Percentiles rank a stretch among this genome's conserved stretches.
These are phyloP conservation scores for Lepidotrigona ventralis DNA, from an alignment of 1,140 invertebrate species.

Conservation along the genomic window DNA sequence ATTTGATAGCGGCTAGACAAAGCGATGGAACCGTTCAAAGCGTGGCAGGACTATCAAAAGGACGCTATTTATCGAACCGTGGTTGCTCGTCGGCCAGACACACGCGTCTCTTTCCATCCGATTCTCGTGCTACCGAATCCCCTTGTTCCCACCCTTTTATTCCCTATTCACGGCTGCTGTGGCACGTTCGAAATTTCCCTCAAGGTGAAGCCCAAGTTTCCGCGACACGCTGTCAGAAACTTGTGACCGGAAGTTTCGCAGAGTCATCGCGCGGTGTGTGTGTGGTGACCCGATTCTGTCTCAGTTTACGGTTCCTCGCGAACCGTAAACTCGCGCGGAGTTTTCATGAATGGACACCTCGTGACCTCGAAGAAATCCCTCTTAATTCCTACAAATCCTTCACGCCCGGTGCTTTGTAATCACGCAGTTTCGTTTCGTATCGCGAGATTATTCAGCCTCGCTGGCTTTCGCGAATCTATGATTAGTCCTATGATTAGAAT, in stretches of 20 bases:
- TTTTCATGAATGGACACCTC: not conserved
- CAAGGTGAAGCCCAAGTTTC: constrained; percentile 51
- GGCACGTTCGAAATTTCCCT: constrained; percentile 23
- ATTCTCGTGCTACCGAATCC: not conserved
- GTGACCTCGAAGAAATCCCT: not conserved
- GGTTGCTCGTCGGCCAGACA: constrained; percentile 19
- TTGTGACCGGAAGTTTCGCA: constrained; percentile 52
- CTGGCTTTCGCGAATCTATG: not conserved
- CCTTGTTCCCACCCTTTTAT: not conserved
- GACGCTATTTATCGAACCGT: constrained; percentile 55
- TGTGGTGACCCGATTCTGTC: not conserved
- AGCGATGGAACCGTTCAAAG: constrained; percentile 36
- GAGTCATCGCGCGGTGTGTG: not conserved
- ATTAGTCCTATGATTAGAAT: not conserved
- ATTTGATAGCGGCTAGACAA: constrained; percentile 30
- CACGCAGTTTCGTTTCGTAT: not conserved
- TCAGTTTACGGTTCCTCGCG: not conserved
- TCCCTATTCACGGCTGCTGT: not conserved
- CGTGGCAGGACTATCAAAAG: constrained; percentile 29
- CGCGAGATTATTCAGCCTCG: not conserved
- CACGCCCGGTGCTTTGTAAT: not conserved
- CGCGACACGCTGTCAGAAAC: constrained; percentile 36
- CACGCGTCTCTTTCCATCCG: constrained; percentile 40
- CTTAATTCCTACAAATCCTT: not conserved
- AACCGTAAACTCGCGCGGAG: not conserved